phyloP scores from a whole-genome alignment of 2,113 vertebrate genomes.

The Plecotus auritus region DNA sequence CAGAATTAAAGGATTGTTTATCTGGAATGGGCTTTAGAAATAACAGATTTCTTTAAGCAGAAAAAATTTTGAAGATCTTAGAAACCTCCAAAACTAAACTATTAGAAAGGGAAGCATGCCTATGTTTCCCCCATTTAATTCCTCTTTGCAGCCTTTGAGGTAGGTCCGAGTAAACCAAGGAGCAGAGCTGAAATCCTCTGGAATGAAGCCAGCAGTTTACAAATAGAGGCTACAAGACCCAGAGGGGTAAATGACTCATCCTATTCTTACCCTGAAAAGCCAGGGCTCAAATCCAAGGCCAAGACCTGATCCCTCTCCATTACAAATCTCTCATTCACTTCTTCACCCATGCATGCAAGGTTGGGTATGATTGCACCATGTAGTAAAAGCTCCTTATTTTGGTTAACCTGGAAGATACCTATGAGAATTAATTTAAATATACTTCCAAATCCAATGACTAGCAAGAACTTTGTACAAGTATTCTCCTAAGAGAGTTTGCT shows the following conservation, averaged over 20 bases:
- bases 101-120: neutral
- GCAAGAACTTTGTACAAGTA: neutral
- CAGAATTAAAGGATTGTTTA: neutral
- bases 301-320: neutral
- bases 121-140: neutral
- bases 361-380: neutral
- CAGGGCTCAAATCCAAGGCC: neutral
- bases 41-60: neutral
- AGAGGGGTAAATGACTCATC: neutral
- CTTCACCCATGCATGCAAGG: neutral
- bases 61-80: neutral
- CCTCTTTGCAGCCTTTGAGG: neutral
- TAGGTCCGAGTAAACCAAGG: neutral
- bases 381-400: neutral
- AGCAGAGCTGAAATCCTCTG: neutral
- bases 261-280: neutral
- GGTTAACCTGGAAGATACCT: neutral
- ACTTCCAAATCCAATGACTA: neutral
- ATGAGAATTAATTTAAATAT: neutral
- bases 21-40: slow-evolving; percentile 12
- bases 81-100: neutral
- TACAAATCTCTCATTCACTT: neutral
- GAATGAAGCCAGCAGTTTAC: neutral
- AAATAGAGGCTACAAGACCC: neutral
- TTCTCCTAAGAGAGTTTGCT: neutral